Evolutionary conservation across 2,797 vertebrate genomes (phyloP), one percentile per base, ranked within the genome.

Genomic region (Notolepis coatsorum): DNA sequence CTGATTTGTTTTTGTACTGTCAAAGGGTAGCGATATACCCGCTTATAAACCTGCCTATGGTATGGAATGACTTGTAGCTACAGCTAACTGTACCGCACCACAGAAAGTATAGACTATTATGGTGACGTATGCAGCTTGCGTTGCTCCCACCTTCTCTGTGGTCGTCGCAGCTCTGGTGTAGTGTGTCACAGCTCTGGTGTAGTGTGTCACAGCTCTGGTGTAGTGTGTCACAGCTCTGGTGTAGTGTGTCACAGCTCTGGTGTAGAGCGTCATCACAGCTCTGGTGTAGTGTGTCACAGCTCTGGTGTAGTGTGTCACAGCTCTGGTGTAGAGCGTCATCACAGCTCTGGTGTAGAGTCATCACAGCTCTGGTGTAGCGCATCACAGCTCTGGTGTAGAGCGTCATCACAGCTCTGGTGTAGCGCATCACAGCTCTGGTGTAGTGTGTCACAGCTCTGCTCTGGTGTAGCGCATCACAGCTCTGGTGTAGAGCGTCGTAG

Each of bases 321-420:
- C n/a, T n/a, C n/a, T n/a, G n/a, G n/a, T n/a, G n/a, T n/a, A n/a
- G n/a, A n/a, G n/a, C n/a, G n/a, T n/a, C n/a, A n/a, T n/a, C n/a
- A n/a, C n/a, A n/a, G n/a, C n/a, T n/a, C n/a, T n/a, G n/a, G n/a
- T n/a, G n/a, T n/a, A n/a, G n/a, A n/a, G 20, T 20, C 12, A 41
- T 31, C 9, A 2, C 18, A 31, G 6, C 17, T 53, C 9, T 13
- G 33, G 41, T 59, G 37, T 65, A 58, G 54, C 50, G 59, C 62
- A 13, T 68, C n/a, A n/a, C n/a, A 45, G 67, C 63, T 68, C 64
- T 76, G 42, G n/a, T n/a, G n/a, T n/a, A n/a, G n/a, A 68, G 38
- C 28, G 61, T 65, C 12, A 41, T 31, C 58, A 25, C 43, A n/a
- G n/a, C n/a, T n/a, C n/a, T n/a, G 33, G 41, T 59, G 37, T 65